A percentile compares a stretch with the other conserved stretches of the same genome.
Conservation (phyloP, 2,113 vertebrate species). For the Gallinago paraguaiae region DNA sequence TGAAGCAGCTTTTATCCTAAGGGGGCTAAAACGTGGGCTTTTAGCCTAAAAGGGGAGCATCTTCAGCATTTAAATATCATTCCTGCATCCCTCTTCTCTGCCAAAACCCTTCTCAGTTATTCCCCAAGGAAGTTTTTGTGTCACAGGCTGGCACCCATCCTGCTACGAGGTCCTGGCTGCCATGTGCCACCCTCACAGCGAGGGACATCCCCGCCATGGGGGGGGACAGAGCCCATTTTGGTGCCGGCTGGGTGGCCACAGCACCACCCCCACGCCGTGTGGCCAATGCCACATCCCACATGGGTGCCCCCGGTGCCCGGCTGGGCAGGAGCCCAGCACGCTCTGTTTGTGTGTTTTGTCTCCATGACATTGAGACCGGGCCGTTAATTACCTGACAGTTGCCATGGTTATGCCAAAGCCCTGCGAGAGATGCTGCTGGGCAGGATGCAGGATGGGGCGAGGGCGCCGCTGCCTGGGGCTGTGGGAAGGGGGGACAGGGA, state of each 20-base stretch:
- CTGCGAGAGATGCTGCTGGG: not conserved
- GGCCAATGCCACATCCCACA: fast-evolving
- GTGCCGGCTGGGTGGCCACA: not conserved
- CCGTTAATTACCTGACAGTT: not conserved
- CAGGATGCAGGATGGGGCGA: not conserved
- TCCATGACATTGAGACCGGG: not conserved
- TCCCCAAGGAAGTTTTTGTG: not conserved
- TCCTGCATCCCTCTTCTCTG: fast-evolving
- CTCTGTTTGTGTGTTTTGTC: not conserved
- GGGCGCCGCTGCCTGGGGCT: fast-evolving
- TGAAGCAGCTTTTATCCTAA: not conserved
- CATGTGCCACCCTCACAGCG: fast-evolving
- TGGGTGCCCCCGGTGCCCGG: fast-evolving
- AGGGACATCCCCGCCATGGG: no score
- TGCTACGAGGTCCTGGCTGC: fast-evolving
- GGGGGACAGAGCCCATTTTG: fast-evolving
- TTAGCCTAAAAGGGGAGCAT: not conserved
- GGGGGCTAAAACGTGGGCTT: not conserved
- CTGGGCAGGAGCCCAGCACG: fast-evolving
- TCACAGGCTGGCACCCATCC: not conserved
- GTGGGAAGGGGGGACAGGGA: not conserved
- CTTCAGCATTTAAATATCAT: not conserved
- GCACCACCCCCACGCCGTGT: fast-evolving
- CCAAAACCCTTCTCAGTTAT: not conserved
- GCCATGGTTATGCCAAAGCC: not conserved